Percentiles rank a stretch among this genome's conserved stretches.
Conservation (phyloP, 1,140 invertebrate genomes). For the Aporrectodea caliginosa region DNA sequence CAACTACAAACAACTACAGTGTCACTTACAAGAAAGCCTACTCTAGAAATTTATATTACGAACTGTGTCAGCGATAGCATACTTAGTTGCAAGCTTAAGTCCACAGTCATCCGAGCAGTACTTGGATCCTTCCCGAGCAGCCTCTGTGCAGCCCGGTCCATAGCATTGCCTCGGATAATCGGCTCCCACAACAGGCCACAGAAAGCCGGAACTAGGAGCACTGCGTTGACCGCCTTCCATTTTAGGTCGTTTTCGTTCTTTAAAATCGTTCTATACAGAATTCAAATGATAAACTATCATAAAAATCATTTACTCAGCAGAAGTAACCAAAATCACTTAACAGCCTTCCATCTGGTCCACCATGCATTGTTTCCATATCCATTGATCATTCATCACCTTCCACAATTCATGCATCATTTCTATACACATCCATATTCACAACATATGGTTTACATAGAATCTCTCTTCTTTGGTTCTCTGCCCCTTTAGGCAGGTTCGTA, state of each 20-base stretch:
- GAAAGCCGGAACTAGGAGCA: neutral
- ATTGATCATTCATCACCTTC: neutral
- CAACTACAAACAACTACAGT: no score
- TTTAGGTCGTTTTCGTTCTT: neutral
- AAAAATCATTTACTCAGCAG: no score
- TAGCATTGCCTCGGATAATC: slow-evolving; percentile 70
- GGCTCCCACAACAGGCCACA: slow-evolving; percentile 8
- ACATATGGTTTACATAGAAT: no score
- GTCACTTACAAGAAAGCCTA: no score
- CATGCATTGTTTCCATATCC: neutral
- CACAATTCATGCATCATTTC: no score
- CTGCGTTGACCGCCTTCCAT: slow-evolving; percentile 18
- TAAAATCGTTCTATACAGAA: neutral
- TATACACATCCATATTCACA: no score
- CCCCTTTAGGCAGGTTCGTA: no score
- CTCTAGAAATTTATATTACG: no score
- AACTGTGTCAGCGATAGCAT: no score
- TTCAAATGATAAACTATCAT: neutral
- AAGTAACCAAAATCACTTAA: no score
- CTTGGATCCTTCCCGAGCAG: slow-evolving; percentile 76
- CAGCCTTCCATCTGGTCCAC: neutral
- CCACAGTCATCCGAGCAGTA: slow-evolving; percentile 95
- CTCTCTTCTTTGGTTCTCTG: no score
- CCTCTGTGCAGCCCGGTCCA: slow-evolving; percentile 78
- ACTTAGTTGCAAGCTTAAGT: slow-evolving; percentile 75